A percentile compares a stretch with the other conserved stretches of the same genome.
These are phyloP conservation scores for Fabriciana adippe DNA, from an alignment of 2,888 invertebrate species.

Conservation along the genomic window DNA sequence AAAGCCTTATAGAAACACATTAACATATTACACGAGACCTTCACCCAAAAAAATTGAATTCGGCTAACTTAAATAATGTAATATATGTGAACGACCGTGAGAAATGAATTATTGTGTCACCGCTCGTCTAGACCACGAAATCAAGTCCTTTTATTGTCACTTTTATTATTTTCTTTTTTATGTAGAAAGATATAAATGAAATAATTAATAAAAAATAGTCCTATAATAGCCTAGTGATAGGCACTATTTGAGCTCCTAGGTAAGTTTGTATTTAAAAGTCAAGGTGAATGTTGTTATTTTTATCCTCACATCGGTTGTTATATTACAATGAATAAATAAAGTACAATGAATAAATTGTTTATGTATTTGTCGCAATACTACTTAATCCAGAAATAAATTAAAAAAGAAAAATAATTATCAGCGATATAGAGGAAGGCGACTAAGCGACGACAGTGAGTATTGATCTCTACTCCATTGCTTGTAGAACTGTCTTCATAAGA, in stretches of 20 bases:
- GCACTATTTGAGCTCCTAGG: too few species aligned
- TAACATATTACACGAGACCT: conserved; percentile 22
- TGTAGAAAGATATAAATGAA: too few species aligned
- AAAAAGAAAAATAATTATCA: background rate
- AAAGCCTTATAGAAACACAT: conserved; percentile 11
- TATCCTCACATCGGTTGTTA: too few species aligned
- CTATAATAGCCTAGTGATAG: too few species aligned
- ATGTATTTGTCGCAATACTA: too few species aligned
- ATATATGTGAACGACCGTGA: conserved; percentile 39
- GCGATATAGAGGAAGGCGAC: conserved; percentile 5
- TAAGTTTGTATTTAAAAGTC: too few species aligned
- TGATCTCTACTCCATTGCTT: background rate
- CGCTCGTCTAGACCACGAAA: conserved; percentile 18
- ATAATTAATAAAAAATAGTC: too few species aligned
- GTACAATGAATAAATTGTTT: too few species aligned
- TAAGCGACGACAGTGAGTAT: conserved; percentile 12
- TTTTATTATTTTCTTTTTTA: background rate
- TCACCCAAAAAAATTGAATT: conserved; percentile 32
- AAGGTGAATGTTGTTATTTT: too few species aligned
- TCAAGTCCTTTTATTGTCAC: background rate
- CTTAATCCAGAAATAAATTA: background rate
- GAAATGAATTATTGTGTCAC: conserved; percentile 30
- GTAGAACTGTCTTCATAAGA: background rate
- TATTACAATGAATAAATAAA: too few species aligned
- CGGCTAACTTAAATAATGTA: conserved; percentile 14